Conservation (phyloP, 2,888 invertebrate genomes). For the Lepidochrysops patricia region DNA sequence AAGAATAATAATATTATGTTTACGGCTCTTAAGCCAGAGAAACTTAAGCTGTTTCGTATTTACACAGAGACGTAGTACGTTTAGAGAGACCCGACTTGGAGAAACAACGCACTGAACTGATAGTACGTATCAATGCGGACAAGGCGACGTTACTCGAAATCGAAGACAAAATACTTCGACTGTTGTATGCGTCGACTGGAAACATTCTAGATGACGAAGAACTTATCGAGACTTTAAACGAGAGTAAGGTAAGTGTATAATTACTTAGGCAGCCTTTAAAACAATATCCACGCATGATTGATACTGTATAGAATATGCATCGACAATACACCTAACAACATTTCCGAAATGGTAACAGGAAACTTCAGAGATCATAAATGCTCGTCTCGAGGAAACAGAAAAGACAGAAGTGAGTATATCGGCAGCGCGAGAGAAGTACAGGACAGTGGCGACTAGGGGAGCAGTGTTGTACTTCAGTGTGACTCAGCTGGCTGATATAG, state of each 20-base stretch:
- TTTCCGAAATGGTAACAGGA: slow-evolving; percentile 67
- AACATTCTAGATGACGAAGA: slow-evolving; percentile 96
- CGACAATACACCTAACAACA: too few relatives aligned
- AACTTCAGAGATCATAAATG: slow-evolving; percentile 91
- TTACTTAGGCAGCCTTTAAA: too few relatives aligned
- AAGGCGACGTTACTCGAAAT: slow-evolving; percentile 88
- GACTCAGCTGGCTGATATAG: slow-evolving; percentile 89
- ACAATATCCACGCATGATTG: too few relatives aligned
- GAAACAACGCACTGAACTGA: slow-evolving; percentile 84
- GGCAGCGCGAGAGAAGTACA: slow-evolving; percentile 88
- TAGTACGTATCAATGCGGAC: slow-evolving; percentile 88
- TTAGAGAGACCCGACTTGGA: slow-evolving; percentile 93
- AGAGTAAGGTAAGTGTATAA: slow-evolving; percentile 82
- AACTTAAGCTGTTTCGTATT: background rate
- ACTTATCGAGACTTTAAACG: slow-evolving; percentile 91
- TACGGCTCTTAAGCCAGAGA: background rate
- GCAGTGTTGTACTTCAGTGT: slow-evolving; percentile 94
- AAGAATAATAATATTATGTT: background rate
- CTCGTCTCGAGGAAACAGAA: slow-evolving; percentile 89
- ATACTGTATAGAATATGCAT: too few relatives aligned
- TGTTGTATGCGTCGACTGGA: slow-evolving; percentile 88
- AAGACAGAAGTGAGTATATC: slow-evolving; percentile 91
- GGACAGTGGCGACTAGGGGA: slow-evolving; percentile 89
- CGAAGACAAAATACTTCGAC: slow-evolving; percentile 91
- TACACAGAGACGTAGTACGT: slow-evolving; percentile 85